Base-by-base conservation (phyloP, 2,888 invertebrate species). In the Helobdella robusta region DNA sequence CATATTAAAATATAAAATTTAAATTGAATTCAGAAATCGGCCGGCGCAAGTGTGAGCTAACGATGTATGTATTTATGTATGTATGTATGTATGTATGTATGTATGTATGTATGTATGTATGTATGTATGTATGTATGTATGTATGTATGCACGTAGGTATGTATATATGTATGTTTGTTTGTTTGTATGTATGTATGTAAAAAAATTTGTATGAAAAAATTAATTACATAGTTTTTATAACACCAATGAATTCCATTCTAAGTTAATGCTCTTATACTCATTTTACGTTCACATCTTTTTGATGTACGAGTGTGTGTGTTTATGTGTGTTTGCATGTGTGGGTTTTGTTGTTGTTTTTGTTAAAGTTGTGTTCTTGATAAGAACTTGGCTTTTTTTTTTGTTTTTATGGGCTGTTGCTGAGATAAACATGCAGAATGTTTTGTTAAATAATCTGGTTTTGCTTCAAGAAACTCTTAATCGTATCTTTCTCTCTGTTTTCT, bases 81-180 rank as follows among this genome's bases (percentile, higher is more conserved):
- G 44, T 65, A 11, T 65, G 59, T 65, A 32, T 60, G 59, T 65
- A 20, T 65, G 59, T 36, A 40, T 64, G 34, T 64, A 32, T 64
- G 59, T 59, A 28, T 59, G 59, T 46, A 4, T 46, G 59, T 28
- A 20, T 46, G 59, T 40, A 32, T 64, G 40, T 59, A 23, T 64
- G 58, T 59, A 28, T 64, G 58, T 59, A 28, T 64, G 58, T 59
- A 23, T 64, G 58, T 64, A 18, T 64, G 36, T 40, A 40, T 40
- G n/a, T 40, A 40, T 40, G n/a, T 40, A 40, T 40, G n/a, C n/a
- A 40, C n/a, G n/a, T 40, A 40, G 11, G n/a, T 40, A 40, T 40
- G n/a, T 63, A 34, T 63, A 20, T 64, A 25, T 3, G 6, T 64
- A 25, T 59, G 1, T 64, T n/a, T 56, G 36, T 64, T 3, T 34